phyloP scores from a whole-genome alignment of 2,113 vertebrate species.

The Cygnus atratus region DNA sequence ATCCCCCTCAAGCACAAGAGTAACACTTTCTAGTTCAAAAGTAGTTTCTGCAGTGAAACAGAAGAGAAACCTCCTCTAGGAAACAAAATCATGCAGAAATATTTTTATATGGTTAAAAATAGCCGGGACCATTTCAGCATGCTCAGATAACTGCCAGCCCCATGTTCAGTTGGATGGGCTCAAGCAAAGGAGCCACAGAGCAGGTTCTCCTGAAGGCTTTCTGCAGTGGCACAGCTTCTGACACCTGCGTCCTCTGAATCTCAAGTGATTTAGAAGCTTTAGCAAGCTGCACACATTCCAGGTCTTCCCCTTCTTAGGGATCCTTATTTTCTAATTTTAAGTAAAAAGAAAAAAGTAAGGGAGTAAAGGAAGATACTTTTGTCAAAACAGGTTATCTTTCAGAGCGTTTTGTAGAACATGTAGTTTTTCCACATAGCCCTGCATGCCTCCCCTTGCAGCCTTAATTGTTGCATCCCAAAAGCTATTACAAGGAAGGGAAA shows the following conservation, averaged over 20 bases:
- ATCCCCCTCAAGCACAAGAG: background rate
- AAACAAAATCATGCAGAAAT: background rate
- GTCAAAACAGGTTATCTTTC: background rate
- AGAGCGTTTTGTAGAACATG: background rate
- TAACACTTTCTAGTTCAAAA: background rate
- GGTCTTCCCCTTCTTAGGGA: background rate
- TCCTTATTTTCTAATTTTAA: background rate
- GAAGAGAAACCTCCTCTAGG: background rate
- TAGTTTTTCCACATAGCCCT: background rate
- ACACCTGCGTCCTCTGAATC: background rate
- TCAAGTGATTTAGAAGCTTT: background rate
- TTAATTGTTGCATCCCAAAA: background rate
- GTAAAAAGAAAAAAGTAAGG: background rate
- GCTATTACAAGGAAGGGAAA: background rate
- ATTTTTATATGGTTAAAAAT: background rate
- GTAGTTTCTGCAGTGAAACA: background rate
- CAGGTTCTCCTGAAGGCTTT: background rate
- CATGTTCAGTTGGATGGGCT: accelerated
- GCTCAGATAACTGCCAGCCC: background rate
- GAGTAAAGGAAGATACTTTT: background rate
- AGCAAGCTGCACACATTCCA: background rate
- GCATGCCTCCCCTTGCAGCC: background rate
- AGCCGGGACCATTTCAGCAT: background rate
- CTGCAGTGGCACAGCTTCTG: background rate
- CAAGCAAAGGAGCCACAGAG: no score